Evolutionary conservation across 2,797 vertebrate genomes (phyloP).

Genomic region (Halcyon chelicuti): DNA sequence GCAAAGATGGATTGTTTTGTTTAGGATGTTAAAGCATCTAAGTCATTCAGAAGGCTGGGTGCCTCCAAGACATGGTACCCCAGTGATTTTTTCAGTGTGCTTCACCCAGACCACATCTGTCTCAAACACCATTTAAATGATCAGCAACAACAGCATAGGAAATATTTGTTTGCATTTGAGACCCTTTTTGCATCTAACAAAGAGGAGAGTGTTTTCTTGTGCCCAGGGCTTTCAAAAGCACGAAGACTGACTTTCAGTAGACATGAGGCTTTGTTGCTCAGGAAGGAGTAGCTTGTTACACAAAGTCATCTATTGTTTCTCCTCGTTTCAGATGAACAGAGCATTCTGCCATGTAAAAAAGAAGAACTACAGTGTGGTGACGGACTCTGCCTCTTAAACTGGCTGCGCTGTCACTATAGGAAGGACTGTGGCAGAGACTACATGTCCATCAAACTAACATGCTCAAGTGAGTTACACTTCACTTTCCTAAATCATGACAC

Average conservation of each 20-base stretch:
- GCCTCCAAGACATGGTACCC: neutral
- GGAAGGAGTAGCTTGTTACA: neutral
- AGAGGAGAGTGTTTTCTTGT: neutral
- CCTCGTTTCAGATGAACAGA: conserved; percentile 71
- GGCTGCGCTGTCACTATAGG: conserved; percentile 83
- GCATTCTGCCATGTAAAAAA: conserved; percentile 66
- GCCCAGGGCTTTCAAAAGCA: neutral
- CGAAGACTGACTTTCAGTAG: neutral
- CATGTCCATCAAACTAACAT: conserved; percentile 91
- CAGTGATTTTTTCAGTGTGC: neutral
- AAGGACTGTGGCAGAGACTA: conserved; percentile 84
- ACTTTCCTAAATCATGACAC: neutral
- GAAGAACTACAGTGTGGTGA: conserved; percentile 76
- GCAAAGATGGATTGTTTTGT: neutral
- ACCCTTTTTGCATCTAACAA: neutral
- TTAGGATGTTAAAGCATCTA: neutral
- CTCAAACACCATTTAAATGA: neutral
- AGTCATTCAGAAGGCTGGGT: neutral
- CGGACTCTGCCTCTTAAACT: conserved; percentile 76
- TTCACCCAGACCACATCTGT: neutral
- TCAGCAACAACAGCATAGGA: neutral
- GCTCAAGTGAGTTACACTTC: conserved; percentile 85
- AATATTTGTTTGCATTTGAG: neutral
- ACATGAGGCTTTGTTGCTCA: neutral
- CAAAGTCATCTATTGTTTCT: neutral